Base-by-base conservation (phyloP, 2,888 invertebrate genomes). In the Apamea sordens region DNA sequence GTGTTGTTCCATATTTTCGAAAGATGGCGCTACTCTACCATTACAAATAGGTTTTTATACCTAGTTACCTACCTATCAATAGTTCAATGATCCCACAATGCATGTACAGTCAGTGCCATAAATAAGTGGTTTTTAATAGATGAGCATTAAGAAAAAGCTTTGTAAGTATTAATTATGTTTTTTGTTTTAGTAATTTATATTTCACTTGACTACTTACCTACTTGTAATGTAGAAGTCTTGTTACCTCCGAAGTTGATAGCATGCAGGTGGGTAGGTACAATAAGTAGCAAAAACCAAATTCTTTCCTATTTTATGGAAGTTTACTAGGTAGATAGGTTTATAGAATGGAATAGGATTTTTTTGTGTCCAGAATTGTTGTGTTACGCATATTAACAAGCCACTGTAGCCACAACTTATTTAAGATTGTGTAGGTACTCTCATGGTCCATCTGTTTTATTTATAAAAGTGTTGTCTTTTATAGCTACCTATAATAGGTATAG, bases 11-110 rank as follows among this genome's bases (percentile, higher is more conserved):
- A 73, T 72, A n/a, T 73, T 75, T 73, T 68, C 64, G 69, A 88
- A 68, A 95, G 95, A 94, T 95, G 95, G 93, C 95, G 94, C 89
- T 92, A 89, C 86, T 63, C 61, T 59, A 72, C 81, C 80, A 84
- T 89, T 90, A 83, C 85, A 83, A 86, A 87, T 89, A 87, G 84
- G 84, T 89, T 86, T 87, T 82, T 89, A 84, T 84, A 86, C 65
- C 85, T 89, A 86, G 77, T 87, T 86, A 83, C 86, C 84, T 88
- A 89, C 88, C 83, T 86, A 88, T 84, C 85, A 90, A 89, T 88
- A 92, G 94, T 92, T 91, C 94, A 93, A 89, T 92, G 93, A 94
- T 93, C 94, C 88, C 88, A 76, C 71, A 59, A 78, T 79, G 80
- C 76, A 83, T 77, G 85, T 88, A 88, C 83, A 90, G 86, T 88